A percentile compares a stretch with the other conserved stretches of the same genome.
Conservation (phyloP, 2,888 invertebrate genomes). For the Drosophila sordidula region DNA sequence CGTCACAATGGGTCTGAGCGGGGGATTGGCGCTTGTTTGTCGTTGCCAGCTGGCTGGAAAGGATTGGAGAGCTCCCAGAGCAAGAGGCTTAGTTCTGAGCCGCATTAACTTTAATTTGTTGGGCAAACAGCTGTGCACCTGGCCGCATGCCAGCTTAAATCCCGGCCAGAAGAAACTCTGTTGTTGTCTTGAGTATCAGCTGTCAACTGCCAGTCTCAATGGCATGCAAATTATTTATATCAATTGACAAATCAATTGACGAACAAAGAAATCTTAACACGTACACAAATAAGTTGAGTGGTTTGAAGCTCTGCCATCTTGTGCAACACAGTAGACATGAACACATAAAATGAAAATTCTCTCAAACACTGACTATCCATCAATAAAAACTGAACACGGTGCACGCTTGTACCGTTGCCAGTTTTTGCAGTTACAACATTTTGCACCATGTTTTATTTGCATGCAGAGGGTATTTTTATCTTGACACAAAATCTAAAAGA, state of each 20-base stretch:
- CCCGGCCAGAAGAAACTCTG: constrained; percentile 14
- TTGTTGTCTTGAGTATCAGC: constrained; percentile 29
- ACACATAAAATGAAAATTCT: background rate
- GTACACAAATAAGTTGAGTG: background rate
- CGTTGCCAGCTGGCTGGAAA: constrained; percentile 61
- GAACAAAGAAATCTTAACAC: constrained; percentile 33
- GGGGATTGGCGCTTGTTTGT: constrained; percentile 47
- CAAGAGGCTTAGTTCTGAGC: constrained; percentile 60
- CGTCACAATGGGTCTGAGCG: constrained; percentile 62
- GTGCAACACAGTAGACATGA: background rate
- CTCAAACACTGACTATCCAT: constrained; percentile 2
- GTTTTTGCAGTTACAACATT: background rate
- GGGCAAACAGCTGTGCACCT: constrained; percentile 67
- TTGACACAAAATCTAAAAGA: background rate
- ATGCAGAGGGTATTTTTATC: background rate
- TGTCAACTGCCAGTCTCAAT: constrained; percentile 52
- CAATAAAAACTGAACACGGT: background rate
- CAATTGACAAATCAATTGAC: constrained; percentile 45
- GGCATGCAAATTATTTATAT: constrained; percentile 47
- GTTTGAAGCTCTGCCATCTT: background rate
- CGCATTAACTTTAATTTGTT: constrained; percentile 80
- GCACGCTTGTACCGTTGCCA: background rate
- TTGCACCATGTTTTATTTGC: background rate
- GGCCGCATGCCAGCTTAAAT: constrained; percentile 17
- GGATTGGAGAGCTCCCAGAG: constrained; percentile 46